phyloP scores from a whole-genome alignment of 2,797 vertebrate genomes.

The Mallotus villosus region DNA sequence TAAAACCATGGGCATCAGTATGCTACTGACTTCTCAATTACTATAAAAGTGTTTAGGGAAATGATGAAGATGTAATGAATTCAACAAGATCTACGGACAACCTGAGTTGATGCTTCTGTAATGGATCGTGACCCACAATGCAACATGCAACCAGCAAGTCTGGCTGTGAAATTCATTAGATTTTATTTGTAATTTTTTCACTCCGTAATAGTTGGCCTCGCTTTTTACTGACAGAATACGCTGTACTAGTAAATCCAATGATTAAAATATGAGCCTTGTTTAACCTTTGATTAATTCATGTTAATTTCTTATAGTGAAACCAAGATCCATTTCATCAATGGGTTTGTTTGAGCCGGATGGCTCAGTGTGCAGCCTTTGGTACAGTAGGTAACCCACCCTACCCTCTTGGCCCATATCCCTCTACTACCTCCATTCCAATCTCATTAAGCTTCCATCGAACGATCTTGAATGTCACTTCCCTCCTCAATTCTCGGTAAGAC shows the following conservation, averaged over 20 bases:
- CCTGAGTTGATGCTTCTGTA: too few relatives aligned
- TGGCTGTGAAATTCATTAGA: too few relatives aligned
- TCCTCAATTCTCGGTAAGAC: conserved; percentile 26
- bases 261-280: not conserved
- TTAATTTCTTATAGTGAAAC: conserved; percentile 7
- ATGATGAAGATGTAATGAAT: too few relatives aligned
- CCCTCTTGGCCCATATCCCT: conserved; percentile 23
- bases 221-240: not conserved
- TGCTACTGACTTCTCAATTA: not conserved
- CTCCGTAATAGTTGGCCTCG: too few relatives aligned
- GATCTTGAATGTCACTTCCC: conserved; percentile 42
- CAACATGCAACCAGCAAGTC: too few relatives aligned
- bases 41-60: not conserved
- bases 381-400: conserved; percentile 36
- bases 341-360: conserved; percentile 27
- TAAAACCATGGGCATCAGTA: not conserved
- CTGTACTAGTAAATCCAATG: not conserved
- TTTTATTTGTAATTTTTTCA: too few relatives aligned
- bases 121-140: too few relatives aligned
- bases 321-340: conserved; percentile 34
- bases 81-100: too few relatives aligned
- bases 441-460: conserved; percentile 41
- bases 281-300: conserved; percentile 6
- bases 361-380: conserved; percentile 23
- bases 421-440: conserved; percentile 33